phyloP scores from a whole-genome alignment of 2,113 vertebrate genomes.

The Sterrhoptilus dennistouni region DNA sequence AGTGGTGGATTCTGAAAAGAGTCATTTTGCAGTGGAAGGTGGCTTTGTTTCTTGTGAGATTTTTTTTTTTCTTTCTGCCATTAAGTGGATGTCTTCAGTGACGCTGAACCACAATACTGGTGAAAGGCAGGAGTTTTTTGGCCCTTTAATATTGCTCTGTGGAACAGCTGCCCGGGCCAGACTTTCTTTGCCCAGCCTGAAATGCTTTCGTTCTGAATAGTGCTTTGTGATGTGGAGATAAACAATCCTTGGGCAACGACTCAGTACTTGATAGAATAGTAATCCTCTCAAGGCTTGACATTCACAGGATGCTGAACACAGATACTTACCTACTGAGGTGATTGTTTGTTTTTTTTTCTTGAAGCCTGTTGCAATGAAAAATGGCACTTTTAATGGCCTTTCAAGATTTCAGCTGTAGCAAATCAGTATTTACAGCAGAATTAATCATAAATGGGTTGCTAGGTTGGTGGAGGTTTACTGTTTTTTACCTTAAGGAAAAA shows the following conservation, averaged over 20 bases:
- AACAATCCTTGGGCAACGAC: neutral
- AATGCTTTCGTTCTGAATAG: neutral
- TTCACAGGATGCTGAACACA: neutral
- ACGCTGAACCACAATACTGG: rapidly evolving
- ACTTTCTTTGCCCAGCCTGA: neutral
- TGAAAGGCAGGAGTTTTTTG: neutral
- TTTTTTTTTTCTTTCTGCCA: neutral
- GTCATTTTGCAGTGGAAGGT: neutral
- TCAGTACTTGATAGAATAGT: neutral
- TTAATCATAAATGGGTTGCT: neutral
- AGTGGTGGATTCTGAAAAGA: neutral
- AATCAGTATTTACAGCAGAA: neutral
- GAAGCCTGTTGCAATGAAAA: neutral
- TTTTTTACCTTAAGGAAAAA: neutral
- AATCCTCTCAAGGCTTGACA: neutral
- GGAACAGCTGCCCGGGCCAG: neutral
- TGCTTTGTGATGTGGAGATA: neutral
- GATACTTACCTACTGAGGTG: neutral
- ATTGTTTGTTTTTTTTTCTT: neutral
- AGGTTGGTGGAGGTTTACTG: neutral
- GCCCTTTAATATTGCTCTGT: neutral
- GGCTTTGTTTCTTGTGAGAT: neutral
- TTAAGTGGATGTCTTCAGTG: neutral
- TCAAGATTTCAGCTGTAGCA: neutral
- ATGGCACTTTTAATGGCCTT: neutral